phyloP scores from a whole-genome alignment of 2,113 vertebrate species.

The Heterochromis multidens region DNA sequence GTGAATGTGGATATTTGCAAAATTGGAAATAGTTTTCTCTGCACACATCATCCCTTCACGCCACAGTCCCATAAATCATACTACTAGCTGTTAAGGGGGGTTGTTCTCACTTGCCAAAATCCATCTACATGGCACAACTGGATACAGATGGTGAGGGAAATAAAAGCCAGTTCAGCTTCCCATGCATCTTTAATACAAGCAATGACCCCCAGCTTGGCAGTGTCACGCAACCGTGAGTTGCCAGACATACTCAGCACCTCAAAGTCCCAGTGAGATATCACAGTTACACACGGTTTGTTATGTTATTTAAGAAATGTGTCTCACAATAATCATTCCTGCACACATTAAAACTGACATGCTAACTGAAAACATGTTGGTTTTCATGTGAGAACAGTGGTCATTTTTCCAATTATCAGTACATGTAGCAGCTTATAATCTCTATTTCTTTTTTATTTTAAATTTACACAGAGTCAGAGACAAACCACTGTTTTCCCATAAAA shows the following conservation, averaged over 20 bases:
- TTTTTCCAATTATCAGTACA: neutral
- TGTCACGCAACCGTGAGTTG: neutral
- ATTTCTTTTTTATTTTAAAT: neutral
- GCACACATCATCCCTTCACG: neutral
- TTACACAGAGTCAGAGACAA: neutral
- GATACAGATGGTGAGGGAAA: constrained; percentile 51
- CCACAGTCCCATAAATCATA: constrained; percentile 41
- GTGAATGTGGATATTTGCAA: neutral
- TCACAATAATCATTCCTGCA: neutral
- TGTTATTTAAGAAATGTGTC: neutral
- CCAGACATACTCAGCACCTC: constrained; percentile 45
- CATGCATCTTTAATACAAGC: constrained; percentile 59
- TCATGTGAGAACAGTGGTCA: neutral
- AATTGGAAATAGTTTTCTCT: constrained; percentile 2
- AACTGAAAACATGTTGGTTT: neutral
- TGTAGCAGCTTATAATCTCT: neutral
- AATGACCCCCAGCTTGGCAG: constrained; percentile 49
- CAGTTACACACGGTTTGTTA: neutral
- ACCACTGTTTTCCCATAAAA: neutral
- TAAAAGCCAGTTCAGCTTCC: constrained; percentile 52
- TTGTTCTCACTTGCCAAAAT: neutral
- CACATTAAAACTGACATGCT: neutral
- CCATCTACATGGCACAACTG: constrained; percentile 25
- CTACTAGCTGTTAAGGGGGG: neutral
- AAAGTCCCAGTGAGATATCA: neutral